Base-by-base conservation (phyloP, 2,797 vertebrate genomes). In the Nothura maculosa region DNA sequence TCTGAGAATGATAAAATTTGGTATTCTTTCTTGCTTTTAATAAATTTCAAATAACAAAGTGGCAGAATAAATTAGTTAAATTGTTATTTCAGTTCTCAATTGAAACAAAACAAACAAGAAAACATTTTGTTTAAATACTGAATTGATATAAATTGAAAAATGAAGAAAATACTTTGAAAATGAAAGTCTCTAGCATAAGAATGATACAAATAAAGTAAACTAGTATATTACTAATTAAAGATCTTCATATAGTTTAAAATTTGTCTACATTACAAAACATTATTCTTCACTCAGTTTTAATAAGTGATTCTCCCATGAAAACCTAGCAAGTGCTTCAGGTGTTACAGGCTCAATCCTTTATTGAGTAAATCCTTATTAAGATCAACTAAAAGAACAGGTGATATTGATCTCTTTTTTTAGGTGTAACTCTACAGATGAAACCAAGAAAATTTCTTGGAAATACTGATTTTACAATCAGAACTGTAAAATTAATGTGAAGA, bases 21-120 rank as follows among this genome's bases (percentile, higher is more conserved):
- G 30, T 17, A 69, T 69, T 92, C n/a, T 83, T 6, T 43, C 60
- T 91, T 81, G 43, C 15, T 54, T 92, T 87, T 76, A 88, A 81
- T 63, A 84, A 0, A 81, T 81, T 79, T 92, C 15, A 88, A 89
- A 73, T 76, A 69, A n/a, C 7, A 66, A 78, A 67, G 24, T 81
- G 69, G 27, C 42, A 87, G 36, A 85, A 48, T 63, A 63, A 85
- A 21, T 63, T 79, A 85, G 57, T 64, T 60, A 54, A 80, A 74
- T 63, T 60, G 21, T 84, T 84, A 50, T 73, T 92, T 91, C 47
- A 78, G 7, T 21, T 87, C 21, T 10, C 86, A 89, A 83, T 57
- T 91, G 24, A 69, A 92, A 61, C 2, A 63, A 85, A 66, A 66
- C 4, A 50, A 43, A 40, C 4, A 76, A 30, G 3, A 1, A 74